Base-by-base conservation (phyloP, 2,797 vertebrate genomes). In the Podarcis lilfordi region DNA sequence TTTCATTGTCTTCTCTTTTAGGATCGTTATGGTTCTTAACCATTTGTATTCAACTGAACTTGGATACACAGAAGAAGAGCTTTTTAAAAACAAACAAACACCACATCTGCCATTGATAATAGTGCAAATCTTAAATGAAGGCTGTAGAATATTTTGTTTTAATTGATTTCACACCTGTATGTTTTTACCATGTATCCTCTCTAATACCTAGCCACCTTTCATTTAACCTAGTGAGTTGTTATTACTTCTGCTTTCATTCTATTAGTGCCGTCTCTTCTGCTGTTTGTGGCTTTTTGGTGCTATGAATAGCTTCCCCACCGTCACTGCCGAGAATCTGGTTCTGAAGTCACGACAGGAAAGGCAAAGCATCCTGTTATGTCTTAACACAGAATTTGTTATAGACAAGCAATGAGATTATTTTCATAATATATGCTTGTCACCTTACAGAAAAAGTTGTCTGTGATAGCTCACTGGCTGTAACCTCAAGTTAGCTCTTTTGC, bases 1-100 rank as follows among this genome's bases (percentile, higher is more conserved):
- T 1, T 88, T 87, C 37, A 77, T 66, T 45, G 27, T 5, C 83
- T 0, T 84, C 86, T 86, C 88, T 21, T 13, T 5, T 71, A 97
- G 97, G 97, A 97, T 89, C 97, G 97, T n/a, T 97, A 97, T 0
- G 96, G 96, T 40, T 97, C 97, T 1, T 97, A 96, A 93, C 40
- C 0, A 76, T n/a, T 11, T 82, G 25, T 0, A 5, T 61, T 68
- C 15, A 4, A 0, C 3, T 5, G 2, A 6, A 21, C 43, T 45
- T 27, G 68, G 80, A 76, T 61, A 82, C 61, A 15, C 82, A 55
- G 19, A 66, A 86, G 93, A 84, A 83, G 69, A 78, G 35, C 43
- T 91, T 72, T 84, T 85, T 79, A 64, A 32, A 37, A 55, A 45
- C 45, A 45, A 45, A 55, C 13, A 55, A 15, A 15, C 50, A 15